Evolutionary conservation across 2,797 vertebrate species (phyloP), one percentile per base, ranked within the genome.

Genomic region (Potorous gilbertii): DNA sequence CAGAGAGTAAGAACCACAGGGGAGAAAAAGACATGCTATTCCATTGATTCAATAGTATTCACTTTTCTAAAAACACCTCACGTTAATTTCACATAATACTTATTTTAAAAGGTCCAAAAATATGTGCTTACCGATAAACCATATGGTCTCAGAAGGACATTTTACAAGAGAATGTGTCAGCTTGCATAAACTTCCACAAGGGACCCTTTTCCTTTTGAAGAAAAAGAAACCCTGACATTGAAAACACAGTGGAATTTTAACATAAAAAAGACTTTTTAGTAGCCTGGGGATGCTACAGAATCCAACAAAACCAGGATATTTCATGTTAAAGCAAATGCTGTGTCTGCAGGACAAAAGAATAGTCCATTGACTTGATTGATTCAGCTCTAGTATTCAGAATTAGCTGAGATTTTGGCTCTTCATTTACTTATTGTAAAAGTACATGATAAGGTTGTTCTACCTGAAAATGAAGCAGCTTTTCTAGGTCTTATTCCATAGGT

Each of bases 101-200:
- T 94, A 90, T 94, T 96, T 93, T 93, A 55, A 97, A 96, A 94
- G 81, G 92, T 90, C 74, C 96, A 81, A 93, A 97, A 96, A 95
- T 91, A 94, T 96, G 94, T 97, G 96, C 95, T 97, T 96, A 96
- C 97, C 27, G 62, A 95, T 96, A 97, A 97, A 96, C 95, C 94
- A 96, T 89, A 94, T 81, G 90, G 95, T 97, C 95, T 96, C 97
- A 94, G 92, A 97, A 96, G 96, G 92, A 81, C 93, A 97, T 97
- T 97, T 97, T 96, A 97, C 40, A 97, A 95, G 97, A 95, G 96
- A 97, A 97, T 96, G 96, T 97, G 96, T 97, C 97, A 96, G 97
- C 96, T 96, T 97, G 96, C 96, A 97, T 95, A 96, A 97, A 96
- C 93, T 91, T 97, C 96, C 97, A 97, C 97, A 93, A 95, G 97